Evolutionary conservation across 1,140 invertebrate species (phyloP), one percentile per base, ranked within the genome.

Genomic region (Patella vulgata): DNA sequence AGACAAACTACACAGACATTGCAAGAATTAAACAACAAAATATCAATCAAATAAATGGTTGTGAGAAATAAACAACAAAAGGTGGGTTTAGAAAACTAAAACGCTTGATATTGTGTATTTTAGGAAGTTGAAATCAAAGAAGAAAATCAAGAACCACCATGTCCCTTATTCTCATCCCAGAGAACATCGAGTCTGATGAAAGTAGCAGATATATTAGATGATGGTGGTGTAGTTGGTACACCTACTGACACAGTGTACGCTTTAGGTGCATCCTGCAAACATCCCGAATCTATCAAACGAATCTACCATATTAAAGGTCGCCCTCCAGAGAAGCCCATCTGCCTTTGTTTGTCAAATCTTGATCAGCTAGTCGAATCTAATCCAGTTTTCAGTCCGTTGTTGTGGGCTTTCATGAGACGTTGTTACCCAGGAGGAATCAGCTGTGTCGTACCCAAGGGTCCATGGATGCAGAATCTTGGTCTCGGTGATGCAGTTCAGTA

Each of bases 231-330:
- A 14, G 61, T 73, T 11, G 71, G 73, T n/a, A 65, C 71, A 11
- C 75, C 75, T 5, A 78, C 75, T 14, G 75, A 78, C 56, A 78
- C 75, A 1, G 75, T 78, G 11, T 78, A 78, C 58, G 73, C 71
- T 8, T 44, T 78, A 2, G 73, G 43, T 30, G 73, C 66, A 19
- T 78, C 75, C 28, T 78, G 75, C 42, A 72, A 66, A 52, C 56
- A 66, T 25, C 75, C 75, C 12, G 63, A 66, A 19, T 73, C 71
- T 31, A 71, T 78, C 27, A 65, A 44, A 23, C 62, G 64, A 17
- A 73, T 78, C 27, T 78, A 78, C 56, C 59, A 69, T 54, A 60
- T 66, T 2, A 70, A 70, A 28, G 75, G 70, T 4, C 67, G 75
- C 25, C 75, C 75, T 8, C 60, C 69, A 23, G 73, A 77, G 63